phyloP scores from a whole-genome alignment of 2,888 invertebrate genomes.

The Phyllotreta striolata region DNA sequence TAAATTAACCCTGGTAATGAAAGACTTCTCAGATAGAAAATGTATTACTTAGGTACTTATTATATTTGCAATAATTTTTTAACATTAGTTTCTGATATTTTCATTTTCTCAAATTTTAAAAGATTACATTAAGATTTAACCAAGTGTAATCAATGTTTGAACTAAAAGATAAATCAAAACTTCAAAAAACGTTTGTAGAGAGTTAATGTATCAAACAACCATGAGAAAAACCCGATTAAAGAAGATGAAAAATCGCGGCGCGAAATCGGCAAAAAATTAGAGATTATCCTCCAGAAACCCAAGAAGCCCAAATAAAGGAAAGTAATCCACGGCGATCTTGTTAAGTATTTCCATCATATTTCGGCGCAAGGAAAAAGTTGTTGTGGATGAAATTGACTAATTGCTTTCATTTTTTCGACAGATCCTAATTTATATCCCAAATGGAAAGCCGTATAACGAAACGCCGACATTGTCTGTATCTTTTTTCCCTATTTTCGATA shows the following conservation, averaged over 20 bases:
- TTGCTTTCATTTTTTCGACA: conserved; percentile 32
- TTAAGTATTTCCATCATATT: conserved; percentile 31
- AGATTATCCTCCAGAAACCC: conserved; percentile 20
- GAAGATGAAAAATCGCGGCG: conserved; percentile 19
- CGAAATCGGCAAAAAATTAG: conserved; percentile 14
- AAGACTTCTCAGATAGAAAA: too few species aligned
- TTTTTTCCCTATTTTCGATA: conserved; percentile 9
- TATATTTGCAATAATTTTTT: too few species aligned
- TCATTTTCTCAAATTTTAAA: too few species aligned
- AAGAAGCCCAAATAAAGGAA: conserved; percentile 13
- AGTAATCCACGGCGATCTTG: conserved; percentile 21
- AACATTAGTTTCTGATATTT: too few species aligned
- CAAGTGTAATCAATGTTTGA: too few species aligned
- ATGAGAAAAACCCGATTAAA: conserved; percentile 19
- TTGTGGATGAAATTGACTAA: conserved; percentile 35
- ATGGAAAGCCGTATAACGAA: conserved; percentile 15
- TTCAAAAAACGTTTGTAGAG: background rate
- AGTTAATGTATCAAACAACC: conserved; percentile 4
- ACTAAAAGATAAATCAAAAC: too few species aligned
- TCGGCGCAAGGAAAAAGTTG: conserved; percentile 25
- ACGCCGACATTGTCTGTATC: conserved; percentile 17
- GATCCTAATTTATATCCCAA: conserved; percentile 30
- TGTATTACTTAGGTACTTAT: too few species aligned
- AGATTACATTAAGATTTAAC: too few species aligned
- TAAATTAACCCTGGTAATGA: too few species aligned